A percentile compares a stretch with the other conserved stretches of the same genome.
phyloP scores from a whole-genome alignment of 92 coral and sea anemone species.

The Bergia sp. region DNA sequence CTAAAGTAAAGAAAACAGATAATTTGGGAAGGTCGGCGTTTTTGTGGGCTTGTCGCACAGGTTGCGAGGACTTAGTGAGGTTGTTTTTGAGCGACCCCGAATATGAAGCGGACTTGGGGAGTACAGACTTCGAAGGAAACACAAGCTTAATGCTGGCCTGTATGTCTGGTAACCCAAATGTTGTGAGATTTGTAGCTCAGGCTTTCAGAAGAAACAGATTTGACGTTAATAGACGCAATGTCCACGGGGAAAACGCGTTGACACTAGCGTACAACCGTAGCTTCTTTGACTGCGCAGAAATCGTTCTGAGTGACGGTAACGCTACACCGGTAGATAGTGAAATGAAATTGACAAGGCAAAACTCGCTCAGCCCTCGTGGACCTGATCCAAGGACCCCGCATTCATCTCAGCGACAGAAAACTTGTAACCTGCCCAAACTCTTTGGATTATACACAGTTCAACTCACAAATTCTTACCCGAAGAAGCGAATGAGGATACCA shows the following conservation, averaged over 20 bases:
- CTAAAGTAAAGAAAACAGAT: constrained; percentile 72
- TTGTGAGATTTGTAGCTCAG: constrained; percentile 71
- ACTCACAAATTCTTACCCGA: constrained; percentile 81
- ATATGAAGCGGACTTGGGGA: constrained; percentile 70
- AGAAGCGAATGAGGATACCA: not conserved
- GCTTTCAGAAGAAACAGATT: constrained; percentile 73
- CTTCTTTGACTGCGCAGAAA: constrained; percentile 68
- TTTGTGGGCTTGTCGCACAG: constrained; percentile 87
- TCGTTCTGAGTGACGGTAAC: constrained; percentile 74
- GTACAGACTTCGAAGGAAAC: constrained; percentile 80
- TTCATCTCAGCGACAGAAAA: constrained; percentile 43
- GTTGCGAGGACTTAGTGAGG: constrained; percentile 78
- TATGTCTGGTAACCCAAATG: constrained; percentile 87
- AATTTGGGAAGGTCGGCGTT: constrained; percentile 74
- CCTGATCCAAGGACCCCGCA: constrained; percentile 33
- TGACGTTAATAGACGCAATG: constrained; percentile 76
- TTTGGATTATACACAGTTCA: constrained; percentile 86
- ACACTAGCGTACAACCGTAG: constrained; percentile 61
- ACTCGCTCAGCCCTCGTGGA: constrained; percentile 25
- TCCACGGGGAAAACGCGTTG: constrained; percentile 74
- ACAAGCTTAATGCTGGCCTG: constrained; percentile 88
- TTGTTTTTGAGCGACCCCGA: constrained; percentile 74
- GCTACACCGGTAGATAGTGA: constrained; percentile 44
- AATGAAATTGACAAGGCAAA: not conserved
- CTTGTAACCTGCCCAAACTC: constrained; percentile 77